phyloP scores from a whole-genome alignment of 1,140 invertebrate species.

The Mamestra configurata region DNA sequence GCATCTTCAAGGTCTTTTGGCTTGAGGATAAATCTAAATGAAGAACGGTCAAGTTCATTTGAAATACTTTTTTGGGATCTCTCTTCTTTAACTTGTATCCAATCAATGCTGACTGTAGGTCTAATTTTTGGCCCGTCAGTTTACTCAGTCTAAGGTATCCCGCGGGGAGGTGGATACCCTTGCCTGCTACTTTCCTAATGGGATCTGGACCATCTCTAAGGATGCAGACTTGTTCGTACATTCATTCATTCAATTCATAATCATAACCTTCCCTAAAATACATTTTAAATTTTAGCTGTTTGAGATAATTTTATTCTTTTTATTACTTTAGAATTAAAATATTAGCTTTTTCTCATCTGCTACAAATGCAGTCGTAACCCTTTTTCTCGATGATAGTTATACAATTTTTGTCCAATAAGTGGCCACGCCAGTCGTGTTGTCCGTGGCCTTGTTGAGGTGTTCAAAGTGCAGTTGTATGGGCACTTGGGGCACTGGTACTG shows the following conservation, averaged over 20 bases:
- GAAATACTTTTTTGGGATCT: not conserved
- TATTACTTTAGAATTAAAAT: not conserved
- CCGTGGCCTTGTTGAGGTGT: constrained; percentile 25
- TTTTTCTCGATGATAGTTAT: not conserved
- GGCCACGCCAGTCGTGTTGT: constrained; percentile 25
- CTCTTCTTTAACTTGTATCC: too few species aligned
- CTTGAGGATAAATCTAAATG: not conserved
- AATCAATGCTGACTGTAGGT: too few species aligned
- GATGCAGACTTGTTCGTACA: too few species aligned
- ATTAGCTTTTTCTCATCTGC: not conserved
- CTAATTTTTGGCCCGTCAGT: too few species aligned
- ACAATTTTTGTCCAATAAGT: constrained; percentile 11
- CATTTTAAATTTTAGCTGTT: not conserved
- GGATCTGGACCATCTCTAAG: too few species aligned
- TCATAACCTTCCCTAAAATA: too few species aligned
- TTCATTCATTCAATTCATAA: not conserved
- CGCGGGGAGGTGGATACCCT: too few species aligned
- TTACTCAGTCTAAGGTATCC: too few species aligned
- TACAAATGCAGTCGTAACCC: not conserved
- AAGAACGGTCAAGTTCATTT: not conserved
- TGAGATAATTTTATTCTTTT: not conserved
- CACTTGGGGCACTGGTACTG: not conserved
- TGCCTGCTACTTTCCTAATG: too few species aligned
- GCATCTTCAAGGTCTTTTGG: not conserved
- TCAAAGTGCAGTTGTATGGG: constrained; percentile 27